Percentiles rank a stretch among this genome's conserved stretches.
Evolutionary conservation across 2,113 vertebrate species (phyloP).

Genomic region (Grus americana): DNA sequence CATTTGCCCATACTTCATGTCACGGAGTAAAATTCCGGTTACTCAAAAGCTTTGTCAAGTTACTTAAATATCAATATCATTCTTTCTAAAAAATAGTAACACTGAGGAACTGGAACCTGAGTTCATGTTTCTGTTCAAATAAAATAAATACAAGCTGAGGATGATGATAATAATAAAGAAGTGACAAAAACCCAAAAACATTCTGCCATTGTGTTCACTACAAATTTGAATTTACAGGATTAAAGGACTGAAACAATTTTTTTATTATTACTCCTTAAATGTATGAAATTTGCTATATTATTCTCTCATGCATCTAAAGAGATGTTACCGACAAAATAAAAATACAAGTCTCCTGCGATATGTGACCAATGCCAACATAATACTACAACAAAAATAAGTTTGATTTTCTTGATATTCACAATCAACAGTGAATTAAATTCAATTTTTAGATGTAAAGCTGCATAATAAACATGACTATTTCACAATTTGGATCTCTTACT

Average conservation of each 20-base stretch:
- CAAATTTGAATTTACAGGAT: neutral
- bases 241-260: neutral
- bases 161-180: neutral
- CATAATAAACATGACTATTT: neutral
- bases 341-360: neutral
- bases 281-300: neutral
- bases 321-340: neutral
- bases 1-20: neutral
- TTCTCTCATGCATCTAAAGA: neutral
- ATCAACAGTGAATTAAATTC: neutral
- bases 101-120: neutral
- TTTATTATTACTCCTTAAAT: neutral
- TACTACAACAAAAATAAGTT: neutral
- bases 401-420: neutral
- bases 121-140: neutral
- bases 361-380: neutral
- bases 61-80: neutral
- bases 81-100: neutral
- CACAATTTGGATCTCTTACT: neutral
- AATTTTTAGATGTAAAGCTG: neutral
- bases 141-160: neutral
- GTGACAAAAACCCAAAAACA: neutral
- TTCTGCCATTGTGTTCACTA: neutral
- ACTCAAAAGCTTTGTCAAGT: neutral
- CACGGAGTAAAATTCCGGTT: neutral